A percentile compares a stretch with the other conserved stretches of the same genome.
Conservation (phyloP, 1,140 invertebrate genomes). For the Caenorhabditis briggsae region DNA sequence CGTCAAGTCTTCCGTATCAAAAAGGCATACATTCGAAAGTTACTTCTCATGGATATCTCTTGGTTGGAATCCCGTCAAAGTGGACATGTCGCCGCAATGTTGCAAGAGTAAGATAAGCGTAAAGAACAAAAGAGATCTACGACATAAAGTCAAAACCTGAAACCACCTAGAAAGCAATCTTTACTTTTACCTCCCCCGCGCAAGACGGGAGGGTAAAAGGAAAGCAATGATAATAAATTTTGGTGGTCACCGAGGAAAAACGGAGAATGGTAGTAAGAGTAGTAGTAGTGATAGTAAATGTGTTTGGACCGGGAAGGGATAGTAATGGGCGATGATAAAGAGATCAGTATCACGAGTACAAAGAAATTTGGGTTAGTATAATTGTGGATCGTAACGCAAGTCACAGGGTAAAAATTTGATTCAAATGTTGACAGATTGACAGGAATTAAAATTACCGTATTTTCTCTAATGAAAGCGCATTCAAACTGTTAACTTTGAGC, state of each 20-base stretch:
- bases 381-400: no score
- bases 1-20: conserved; percentile 76
- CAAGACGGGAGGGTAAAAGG: neutral
- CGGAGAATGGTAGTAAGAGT: neutral
- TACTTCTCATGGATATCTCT: conserved; percentile 75
- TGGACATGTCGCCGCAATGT: conserved; percentile 74
- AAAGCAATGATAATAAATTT: conserved; percentile 51
- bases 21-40: conserved; percentile 74
- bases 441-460: no score
- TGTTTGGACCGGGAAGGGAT: neutral
- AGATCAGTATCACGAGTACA: no score
- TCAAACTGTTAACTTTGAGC: no score
- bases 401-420: no score
- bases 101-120: conserved; percentile 73
- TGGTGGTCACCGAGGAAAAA: conserved; percentile 26
- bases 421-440: no score
- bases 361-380: no score
- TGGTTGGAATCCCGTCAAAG: conserved; percentile 76
- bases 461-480: no score
- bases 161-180: neutral
- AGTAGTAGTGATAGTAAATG: neutral
- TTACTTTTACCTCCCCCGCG: no score
- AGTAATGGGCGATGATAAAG: neutral
- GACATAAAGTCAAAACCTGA: conserved; percentile 29
- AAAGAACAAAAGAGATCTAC: conserved; percentile 13